Evolutionary conservation across 1,140 invertebrate genomes (phyloP), one percentile per base, ranked within the genome.

Genomic region (Andricus grossulariae): DNA sequence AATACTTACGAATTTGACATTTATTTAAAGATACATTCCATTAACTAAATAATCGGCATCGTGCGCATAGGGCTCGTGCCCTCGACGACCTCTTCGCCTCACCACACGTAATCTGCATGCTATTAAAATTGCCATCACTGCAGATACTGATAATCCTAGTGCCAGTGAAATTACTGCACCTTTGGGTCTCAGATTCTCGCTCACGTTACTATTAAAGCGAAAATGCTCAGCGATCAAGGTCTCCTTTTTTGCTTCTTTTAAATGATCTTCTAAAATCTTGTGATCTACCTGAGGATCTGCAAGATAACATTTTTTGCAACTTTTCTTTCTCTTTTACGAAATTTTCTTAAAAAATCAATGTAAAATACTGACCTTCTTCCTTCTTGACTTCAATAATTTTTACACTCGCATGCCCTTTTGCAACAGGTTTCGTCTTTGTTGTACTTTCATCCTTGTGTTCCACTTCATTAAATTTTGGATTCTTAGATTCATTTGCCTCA

Each of bases 11-110:
- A 39, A 72, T 16, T 57, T 39, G 51, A 50, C n/a, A 57, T 39
- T 66, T 51, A 39, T 85, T 94, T 95, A 98, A 85, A 99, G 94
- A 91, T 99, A 99, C 97, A 99, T 98, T 85, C 98, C 98, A 92
- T 99, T 99, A 78, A 99, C 97, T 76, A 99, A 93, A 92, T 98
- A 99, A 92, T 99, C 98, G 3, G 97, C 97, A 91, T 99, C 98
- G 89, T 98, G 97, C 3, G 97, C 96, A 85, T 96, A 97, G n/a
- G 95, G 93, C 66, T 95, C 94, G 88, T 97, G 95, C 16, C 96
- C 95, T 81, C 95, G 92, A 73, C 96, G 93, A 78, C 95, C 92
- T 75, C 96, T 93, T 81, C 96, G 92, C 82, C 95, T 93, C 7
- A 95, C 93, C 71, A 97, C 95, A 78, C 95, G 94, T 84, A 97